Conservation (phyloP, 2,113 vertebrate genomes). For the Saccopteryx bilineata region DNA sequence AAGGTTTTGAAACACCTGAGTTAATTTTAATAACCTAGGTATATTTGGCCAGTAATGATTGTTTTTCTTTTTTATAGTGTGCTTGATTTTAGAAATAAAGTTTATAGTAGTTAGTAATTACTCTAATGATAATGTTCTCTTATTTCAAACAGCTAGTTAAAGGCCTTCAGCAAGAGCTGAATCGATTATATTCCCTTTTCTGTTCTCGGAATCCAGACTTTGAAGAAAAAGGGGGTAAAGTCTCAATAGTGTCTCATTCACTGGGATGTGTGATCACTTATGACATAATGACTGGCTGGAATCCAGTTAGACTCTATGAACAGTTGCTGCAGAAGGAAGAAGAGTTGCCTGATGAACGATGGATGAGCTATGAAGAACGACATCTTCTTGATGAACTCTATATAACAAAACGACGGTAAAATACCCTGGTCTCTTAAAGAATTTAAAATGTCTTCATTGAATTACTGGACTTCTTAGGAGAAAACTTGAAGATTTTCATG, state of each 20-base stretch:
- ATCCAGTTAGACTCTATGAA: slow-evolving; percentile 95
- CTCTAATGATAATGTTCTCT: slow-evolving; percentile 77
- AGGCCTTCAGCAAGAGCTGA: slow-evolving; percentile 97
- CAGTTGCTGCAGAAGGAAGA: slow-evolving; percentile 93
- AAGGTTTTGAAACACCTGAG: slow-evolving; percentile 31
- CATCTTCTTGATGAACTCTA: slow-evolving; percentile 94
- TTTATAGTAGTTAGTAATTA: slow-evolving; percentile 34
- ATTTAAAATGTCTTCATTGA: neutral
- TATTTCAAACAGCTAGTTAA: slow-evolving; percentile 93
- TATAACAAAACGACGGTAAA: slow-evolving; percentile 92
- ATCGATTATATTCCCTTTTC: slow-evolving; percentile 96
- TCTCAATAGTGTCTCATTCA: slow-evolving; percentile 98
- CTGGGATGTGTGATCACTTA: slow-evolving; percentile 98
- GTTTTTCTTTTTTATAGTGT: slow-evolving; percentile 35
- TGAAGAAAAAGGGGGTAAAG: slow-evolving; percentile 95
- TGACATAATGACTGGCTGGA: slow-evolving; percentile 99
- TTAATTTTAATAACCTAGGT: slow-evolving; percentile 15
- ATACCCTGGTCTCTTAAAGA: neutral
- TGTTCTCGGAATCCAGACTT: slow-evolving; percentile 98
- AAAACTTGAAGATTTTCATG: slow-evolving; percentile 33
- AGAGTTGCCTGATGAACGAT: slow-evolving; percentile 91
- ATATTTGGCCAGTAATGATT: neutral
- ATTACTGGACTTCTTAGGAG: neutral
- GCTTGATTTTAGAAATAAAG: slow-evolving; percentile 62
- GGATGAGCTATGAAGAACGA: slow-evolving; percentile 94